Evolutionary conservation across 2,888 invertebrate species (phyloP), one percentile per base, ranked within the genome.

Genomic region (Octonoba sinensis): DNA sequence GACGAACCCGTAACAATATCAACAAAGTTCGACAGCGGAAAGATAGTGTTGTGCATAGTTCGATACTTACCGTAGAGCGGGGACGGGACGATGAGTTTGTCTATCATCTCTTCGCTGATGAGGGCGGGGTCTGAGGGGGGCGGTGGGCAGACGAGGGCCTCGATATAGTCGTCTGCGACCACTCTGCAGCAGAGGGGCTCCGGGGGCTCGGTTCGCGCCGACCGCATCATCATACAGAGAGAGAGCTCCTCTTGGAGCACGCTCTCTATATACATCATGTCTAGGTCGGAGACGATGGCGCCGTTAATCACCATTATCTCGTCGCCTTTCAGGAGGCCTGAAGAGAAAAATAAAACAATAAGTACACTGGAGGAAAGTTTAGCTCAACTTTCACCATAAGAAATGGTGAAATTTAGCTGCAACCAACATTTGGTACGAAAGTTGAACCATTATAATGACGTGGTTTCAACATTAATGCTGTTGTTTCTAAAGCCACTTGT

Each of bases 281-380:
- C 98, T 90, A 98, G 92, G 91, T 98, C 97, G 88, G 96, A 96
- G 86, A 98, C 97, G 89, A 97, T 96, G 87, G 97, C 96, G 85
- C 97, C 96, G 91, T 98, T 98, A 91, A 98, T 97, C 89, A 98
- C 96, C 94, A 98, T 96, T 89, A 98, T 97, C 91, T 98, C 98
- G 90, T 98, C 98, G 87, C 97, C 95, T 91, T 96, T 95, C 90
- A 96, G 95, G 89, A 98, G 94, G 88, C 97, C 97, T 97, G 87
- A 15, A 13, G 12, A 2, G 54, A 49, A 3, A 22, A n/a, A 27
- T n/a, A 4, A 57, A 47, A 12, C 16, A 11, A 60, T 60, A 18
- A 18, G 13, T 27, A 22, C 60, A 24, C 27, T 24, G 60, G 22
- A 60, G 27, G n/a, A n/a, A n/a, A n/a, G n/a, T n/a, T n/a, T n/a